A percentile compares a stretch with the other conserved stretches of the same genome.
phyloP scores from a whole-genome alignment of 2,113 vertebrate species.

The Gasterosteus aculeatus region DNA sequence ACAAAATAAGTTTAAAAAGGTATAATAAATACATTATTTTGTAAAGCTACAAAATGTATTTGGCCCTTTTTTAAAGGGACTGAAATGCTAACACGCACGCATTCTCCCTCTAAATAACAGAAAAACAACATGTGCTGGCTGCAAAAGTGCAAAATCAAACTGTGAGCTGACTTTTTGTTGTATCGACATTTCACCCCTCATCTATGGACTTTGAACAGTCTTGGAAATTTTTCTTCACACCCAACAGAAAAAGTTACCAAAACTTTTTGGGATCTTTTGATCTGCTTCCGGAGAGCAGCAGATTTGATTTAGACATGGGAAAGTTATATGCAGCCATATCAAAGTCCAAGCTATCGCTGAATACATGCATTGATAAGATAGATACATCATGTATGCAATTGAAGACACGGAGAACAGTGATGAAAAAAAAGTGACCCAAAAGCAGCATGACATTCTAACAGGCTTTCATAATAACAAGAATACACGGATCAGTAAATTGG shows the following conservation, averaged over 20 bases:
- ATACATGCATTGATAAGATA: neutral
- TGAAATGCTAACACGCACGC: no score
- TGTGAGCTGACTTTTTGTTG: neutral
- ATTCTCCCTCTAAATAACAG: no score
- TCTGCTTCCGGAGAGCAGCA: neutral
- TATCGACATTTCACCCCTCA: conserved; percentile 14
- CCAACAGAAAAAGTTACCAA: neutral
- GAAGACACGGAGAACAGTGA: neutral
- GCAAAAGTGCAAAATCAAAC: conserved; percentile 1
- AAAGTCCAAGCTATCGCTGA: neutral
- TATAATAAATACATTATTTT: no score
- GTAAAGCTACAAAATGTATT: no score
- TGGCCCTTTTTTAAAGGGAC: no score
- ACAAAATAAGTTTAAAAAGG: no score
- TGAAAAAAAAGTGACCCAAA: neutral
- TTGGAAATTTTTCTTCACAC: conserved; percentile 13
- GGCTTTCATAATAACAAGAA: neutral
- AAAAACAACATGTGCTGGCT: no score
- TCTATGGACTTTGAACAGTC: neutral
- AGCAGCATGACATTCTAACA: neutral
- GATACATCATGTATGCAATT: neutral
- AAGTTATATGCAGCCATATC: conserved; percentile 3
- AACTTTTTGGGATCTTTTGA: conserved; percentile 16
- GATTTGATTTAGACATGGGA: neutral
- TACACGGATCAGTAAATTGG: neutral